Conservation (phyloP, 30 jellyfish, hydroid and myxozoan genomes). For the Cassiopea xamachana region DNA sequence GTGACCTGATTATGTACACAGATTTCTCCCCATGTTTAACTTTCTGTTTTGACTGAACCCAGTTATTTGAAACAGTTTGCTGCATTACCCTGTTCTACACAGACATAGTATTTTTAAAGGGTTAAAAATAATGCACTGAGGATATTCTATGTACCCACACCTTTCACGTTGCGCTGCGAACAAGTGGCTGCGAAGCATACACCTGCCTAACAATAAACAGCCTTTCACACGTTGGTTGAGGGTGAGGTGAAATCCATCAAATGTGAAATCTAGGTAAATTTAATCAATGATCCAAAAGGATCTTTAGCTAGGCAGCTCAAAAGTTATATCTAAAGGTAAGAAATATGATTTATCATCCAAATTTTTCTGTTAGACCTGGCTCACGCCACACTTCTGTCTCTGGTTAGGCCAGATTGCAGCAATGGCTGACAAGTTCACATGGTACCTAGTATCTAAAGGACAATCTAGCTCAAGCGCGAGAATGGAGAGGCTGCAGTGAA, state of each 20-base stretch:
- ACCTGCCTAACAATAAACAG: not conserved
- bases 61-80: no score
- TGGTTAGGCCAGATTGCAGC: not conserved
- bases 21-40: no score
- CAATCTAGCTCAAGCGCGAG: not conserved
- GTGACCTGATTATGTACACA: no score
- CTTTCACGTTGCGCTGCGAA: not conserved
- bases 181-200: not conserved
- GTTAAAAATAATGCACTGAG: no score
- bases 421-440: not conserved
- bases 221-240: not conserved
- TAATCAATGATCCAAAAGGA: constrained; percentile 6
- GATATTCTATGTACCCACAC: no score
- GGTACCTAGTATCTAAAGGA: not conserved
- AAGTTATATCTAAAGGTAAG: not conserved
- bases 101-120: no score
- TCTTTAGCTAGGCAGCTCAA: not conserved
- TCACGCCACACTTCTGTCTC: not conserved
- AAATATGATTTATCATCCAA: not conserved
- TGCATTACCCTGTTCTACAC: no score
- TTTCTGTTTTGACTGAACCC: no score
- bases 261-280: not conserved
- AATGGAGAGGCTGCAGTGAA: no score
- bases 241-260: not conserved
- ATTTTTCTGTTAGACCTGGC: not conserved